Evolutionary conservation across 2,113 vertebrate species (phyloP).

Genomic region (Chamaea fasciata): DNA sequence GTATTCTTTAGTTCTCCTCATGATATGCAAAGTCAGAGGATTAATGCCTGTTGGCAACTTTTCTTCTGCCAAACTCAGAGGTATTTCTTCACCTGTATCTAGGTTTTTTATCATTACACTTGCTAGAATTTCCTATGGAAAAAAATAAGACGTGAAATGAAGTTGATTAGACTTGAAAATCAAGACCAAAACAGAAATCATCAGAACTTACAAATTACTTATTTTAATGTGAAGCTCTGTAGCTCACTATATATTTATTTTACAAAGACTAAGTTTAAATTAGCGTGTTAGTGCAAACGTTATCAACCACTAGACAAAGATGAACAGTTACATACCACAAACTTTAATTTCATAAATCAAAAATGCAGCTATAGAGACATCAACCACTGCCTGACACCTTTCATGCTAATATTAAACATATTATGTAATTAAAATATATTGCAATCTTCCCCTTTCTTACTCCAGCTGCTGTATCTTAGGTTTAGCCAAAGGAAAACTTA

Average conservation of each 20-base stretch:
- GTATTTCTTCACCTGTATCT: constrained; percentile 98
- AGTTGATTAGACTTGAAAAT: neutral
- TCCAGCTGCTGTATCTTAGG: neutral
- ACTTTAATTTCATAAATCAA: neutral
- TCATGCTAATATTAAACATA: neutral
- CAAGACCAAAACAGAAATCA: neutral
- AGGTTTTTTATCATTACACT: constrained; percentile 99
- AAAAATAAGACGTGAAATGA: neutral
- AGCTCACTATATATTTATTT: neutral
- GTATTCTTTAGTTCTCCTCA: constrained; percentile 98
- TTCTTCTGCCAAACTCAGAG: constrained; percentile 94
- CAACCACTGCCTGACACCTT: neutral
- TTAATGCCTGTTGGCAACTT: constrained; percentile 97
- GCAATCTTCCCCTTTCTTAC: neutral
- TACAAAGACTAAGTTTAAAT: neutral
- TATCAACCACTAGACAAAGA: neutral
- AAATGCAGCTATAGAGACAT: neutral
- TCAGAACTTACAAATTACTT: neutral
- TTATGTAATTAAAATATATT: neutral
- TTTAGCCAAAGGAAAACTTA: neutral
- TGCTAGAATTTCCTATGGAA: constrained; percentile 92
- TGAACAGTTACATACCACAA: neutral
- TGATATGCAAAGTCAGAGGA: constrained; percentile 95
- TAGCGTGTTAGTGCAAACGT: neutral
- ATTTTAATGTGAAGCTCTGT: neutral